Percentiles rank a stretch among this genome's conserved stretches.
Evolutionary conservation across 2,797 vertebrate species (phyloP).

Genomic region (Alectoris magna): DNA sequence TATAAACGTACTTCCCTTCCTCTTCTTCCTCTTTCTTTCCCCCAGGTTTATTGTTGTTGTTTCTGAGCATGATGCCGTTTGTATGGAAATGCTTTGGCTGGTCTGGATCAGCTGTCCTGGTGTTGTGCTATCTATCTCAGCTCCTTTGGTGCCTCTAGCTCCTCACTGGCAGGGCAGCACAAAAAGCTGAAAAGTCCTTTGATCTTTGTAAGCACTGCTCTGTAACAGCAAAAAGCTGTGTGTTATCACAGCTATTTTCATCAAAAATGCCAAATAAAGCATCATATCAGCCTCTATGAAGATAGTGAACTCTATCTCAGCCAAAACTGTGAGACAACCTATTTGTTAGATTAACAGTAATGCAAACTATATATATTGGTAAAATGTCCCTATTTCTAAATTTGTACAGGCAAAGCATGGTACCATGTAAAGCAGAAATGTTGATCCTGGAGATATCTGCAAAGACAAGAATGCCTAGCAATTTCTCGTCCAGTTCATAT

Average conservation of each 20-base stretch:
- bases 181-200: background rate
- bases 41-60: too few relatives aligned
- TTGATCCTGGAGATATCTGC: constrained; percentile 71
- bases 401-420: constrained; percentile 82
- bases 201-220: background rate
- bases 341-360: constrained; percentile 44
- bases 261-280: background rate
- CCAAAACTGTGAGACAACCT: background rate
- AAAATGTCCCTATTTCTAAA: constrained; percentile 50
- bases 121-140: background rate
- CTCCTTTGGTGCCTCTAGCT: background rate
- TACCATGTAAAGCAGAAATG: constrained; percentile 85
- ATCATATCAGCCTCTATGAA: background rate
- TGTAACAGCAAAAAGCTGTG: background rate
- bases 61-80: background rate
- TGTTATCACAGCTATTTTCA: background rate
- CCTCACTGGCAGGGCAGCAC: background rate
- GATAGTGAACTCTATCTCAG: background rate
- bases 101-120: background rate
- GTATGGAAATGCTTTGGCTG: background rate
- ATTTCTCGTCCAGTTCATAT: constrained; percentile 69
- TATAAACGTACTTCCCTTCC: background rate
- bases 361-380: background rate
- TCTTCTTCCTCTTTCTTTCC: background rate
- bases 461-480: constrained; percentile 72